These are phyloP conservation scores for Asobara japonica DNA, from an alignment of 1,140 invertebrate species.

Conservation along the genomic window DNA sequence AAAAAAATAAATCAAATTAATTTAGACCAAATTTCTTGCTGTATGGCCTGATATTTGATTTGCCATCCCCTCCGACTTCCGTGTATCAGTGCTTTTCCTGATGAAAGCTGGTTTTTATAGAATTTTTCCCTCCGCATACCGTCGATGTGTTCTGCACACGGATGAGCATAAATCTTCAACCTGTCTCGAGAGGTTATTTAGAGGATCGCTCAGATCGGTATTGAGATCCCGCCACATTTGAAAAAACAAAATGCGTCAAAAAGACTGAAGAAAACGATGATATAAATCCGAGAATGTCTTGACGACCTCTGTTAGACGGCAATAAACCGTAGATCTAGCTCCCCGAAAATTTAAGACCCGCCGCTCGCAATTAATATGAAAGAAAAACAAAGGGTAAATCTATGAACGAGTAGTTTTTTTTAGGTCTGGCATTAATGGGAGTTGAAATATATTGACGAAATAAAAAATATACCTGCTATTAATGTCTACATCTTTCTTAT, in stretches of 20 bases:
- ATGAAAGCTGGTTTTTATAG: too few species aligned
- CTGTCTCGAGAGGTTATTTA: slow-evolving; percentile 18
- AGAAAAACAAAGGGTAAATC: too few species aligned
- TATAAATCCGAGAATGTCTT: background rate
- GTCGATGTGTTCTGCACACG: slow-evolving; percentile 32
- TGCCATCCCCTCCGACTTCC: too few species aligned
- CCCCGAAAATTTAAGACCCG: background rate
- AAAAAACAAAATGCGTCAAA: background rate
- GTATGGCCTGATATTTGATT: too few species aligned
- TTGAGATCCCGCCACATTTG: background rate
- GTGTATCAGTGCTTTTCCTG: too few species aligned
- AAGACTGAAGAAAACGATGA: background rate
- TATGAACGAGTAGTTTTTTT: too few species aligned
- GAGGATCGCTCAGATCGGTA: slow-evolving; percentile 13
- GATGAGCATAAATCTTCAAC: slow-evolving; percentile 11
- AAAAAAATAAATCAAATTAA: too few species aligned
- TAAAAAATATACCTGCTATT: too few species aligned
- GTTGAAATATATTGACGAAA: too few species aligned
- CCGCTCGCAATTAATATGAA: background rate
- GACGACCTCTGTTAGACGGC: background rate
- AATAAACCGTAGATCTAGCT: background rate
- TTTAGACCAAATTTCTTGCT: too few species aligned
- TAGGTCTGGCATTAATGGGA: too few species aligned
- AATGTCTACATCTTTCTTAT: too few species aligned
- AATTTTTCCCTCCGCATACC: slow-evolving; percentile 52